Percentiles rank a stretch among this genome's conserved stretches.
These are phyloP conservation scores for Sinotaia quadrata DNA, from an alignment of 2,888 invertebrate species.

Conservation along the genomic window DNA sequence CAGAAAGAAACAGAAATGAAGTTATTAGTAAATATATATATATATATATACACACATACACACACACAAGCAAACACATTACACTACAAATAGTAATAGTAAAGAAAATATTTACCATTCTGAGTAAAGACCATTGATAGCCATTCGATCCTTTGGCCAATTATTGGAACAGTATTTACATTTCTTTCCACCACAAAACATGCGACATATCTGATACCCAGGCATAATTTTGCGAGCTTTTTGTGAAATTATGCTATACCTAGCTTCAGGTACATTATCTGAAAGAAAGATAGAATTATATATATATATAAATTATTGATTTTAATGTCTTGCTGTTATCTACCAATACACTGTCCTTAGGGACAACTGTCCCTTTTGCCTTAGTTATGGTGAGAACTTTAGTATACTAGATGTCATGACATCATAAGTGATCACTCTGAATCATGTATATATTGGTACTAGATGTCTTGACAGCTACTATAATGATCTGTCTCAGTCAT, in stretches of 20 bases:
- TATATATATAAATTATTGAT: not conserved
- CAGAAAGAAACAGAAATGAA: no score
- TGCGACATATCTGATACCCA: conserved; percentile 82
- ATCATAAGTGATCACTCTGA: no score
- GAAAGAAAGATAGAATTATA: not conserved
- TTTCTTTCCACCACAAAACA: conserved; percentile 87
- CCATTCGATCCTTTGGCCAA: conserved; percentile 77
- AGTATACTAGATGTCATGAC: no score
- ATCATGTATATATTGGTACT: no score
- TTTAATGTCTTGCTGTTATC: no score
- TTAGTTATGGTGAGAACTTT: no score
- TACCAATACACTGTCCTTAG: no score
- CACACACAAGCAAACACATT: not conserved
- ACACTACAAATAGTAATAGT: not conserved
- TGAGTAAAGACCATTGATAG: conserved; percentile 86
- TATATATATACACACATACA: not conserved
- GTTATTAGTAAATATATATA: no score
- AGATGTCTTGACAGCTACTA: no score
- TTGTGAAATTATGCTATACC: conserved; percentile 67
- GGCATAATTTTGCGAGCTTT: conserved; percentile 75
- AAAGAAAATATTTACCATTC: conserved; percentile 80
- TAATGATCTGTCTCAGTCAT: no score
- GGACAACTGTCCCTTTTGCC: no score
- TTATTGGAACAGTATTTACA: conserved; percentile 85
- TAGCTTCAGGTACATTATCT: conserved; percentile 49